Percentiles rank a stretch among this genome's conserved stretches.
These are phyloP conservation scores for Neolamprologus tretocephalus DNA, from an alignment of 2,113 vertebrate genomes.

Conservation along the genomic window DNA sequence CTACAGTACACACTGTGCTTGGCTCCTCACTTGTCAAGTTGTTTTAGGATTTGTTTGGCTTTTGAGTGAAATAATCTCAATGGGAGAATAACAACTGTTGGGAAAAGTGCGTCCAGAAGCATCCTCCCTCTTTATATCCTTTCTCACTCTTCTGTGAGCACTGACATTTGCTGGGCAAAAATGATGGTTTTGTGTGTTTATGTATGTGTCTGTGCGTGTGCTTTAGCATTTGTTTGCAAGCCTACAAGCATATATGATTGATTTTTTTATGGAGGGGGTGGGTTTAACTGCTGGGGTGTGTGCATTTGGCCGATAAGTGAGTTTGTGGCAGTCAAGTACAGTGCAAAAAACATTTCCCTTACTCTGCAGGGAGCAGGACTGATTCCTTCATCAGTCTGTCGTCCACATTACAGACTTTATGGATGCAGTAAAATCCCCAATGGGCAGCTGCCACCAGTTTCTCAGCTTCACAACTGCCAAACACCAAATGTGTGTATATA, in stretches of 20 bases:
- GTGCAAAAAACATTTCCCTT: slow-evolving; percentile 10
- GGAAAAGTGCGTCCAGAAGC: background rate
- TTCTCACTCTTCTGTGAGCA: background rate
- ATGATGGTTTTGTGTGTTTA: background rate
- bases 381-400: slow-evolving; percentile 34
- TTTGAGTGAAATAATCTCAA: background rate
- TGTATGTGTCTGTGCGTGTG: background rate
- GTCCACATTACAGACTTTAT: background rate
- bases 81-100: background rate
- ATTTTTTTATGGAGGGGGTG: background rate
- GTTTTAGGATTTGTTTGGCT: slow-evolving; percentile 4
- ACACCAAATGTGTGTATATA: background rate
- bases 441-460: background rate
- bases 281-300: background rate
- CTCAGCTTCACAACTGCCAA: background rate
- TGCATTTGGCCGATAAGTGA: background rate
- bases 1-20: background rate
- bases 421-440: background rate
- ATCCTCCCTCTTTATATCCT: background rate
- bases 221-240: background rate
- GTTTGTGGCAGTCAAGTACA: background rate
- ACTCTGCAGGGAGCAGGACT: background rate
- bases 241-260: background rate
- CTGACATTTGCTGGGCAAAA: background rate
- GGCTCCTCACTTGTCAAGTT: background rate